Evolutionary conservation across 2,797 vertebrate genomes (phyloP).

Genomic region (Synanceia verrucosa): DNA sequence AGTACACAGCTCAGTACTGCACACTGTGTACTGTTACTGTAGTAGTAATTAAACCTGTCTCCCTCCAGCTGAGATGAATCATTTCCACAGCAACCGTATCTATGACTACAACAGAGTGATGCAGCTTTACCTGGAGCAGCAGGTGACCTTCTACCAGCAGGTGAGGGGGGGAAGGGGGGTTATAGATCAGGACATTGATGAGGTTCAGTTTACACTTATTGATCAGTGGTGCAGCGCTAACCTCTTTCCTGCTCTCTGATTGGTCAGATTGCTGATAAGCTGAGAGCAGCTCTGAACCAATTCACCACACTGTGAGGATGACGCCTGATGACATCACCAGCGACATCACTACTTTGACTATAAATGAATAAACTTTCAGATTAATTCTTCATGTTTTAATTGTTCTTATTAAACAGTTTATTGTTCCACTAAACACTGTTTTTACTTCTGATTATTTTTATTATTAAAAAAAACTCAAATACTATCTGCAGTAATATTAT

Average conservation of each 20-base stretch:
- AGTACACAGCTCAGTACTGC: too few relatives aligned
- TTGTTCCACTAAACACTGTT: too few relatives aligned
- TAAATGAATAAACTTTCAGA: too few relatives aligned
- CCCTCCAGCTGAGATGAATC: conserved; percentile 93
- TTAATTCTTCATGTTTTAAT: too few relatives aligned
- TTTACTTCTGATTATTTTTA: too few relatives aligned
- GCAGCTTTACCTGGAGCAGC: conserved; percentile 92
- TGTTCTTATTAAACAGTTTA: too few relatives aligned
- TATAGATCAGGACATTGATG: too few relatives aligned
- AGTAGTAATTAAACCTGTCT: too few relatives aligned
- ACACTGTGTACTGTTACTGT: too few relatives aligned
- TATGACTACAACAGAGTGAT: conserved; percentile 97
- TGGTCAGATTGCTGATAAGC: conserved; percentile 89
- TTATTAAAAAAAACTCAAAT: too few relatives aligned
- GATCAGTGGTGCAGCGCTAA: neutral
- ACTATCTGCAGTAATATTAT: too few relatives aligned
- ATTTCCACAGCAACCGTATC: conserved; percentile 96
- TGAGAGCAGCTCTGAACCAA: conserved; percentile 88
- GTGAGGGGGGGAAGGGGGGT: conserved; percentile 83
- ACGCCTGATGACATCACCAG: neutral
- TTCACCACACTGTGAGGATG: conserved; percentile 76
- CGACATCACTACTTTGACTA: neutral
- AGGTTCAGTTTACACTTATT: too few relatives aligned
- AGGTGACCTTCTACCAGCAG: conserved; percentile 91
- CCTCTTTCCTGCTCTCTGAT: conserved; percentile 26